Base-by-base conservation (phyloP, 2,113 vertebrate genomes). In the Electrona antarctica region DNA sequence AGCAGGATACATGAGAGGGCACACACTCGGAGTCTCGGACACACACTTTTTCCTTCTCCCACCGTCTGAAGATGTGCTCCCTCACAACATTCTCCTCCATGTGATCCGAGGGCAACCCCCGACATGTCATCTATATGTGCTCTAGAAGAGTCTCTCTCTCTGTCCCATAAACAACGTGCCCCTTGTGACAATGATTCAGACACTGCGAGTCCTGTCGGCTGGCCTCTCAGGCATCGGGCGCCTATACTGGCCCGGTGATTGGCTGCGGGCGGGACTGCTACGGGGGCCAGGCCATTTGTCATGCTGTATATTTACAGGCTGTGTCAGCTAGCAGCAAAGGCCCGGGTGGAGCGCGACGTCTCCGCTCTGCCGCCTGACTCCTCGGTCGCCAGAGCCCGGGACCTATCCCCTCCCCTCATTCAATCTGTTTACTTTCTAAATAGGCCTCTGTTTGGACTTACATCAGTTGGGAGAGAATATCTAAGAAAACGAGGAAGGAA, bases 401-500 rank as follows among this genome's bases (percentile, higher is more conserved):
- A 87, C 91, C 88, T 85, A 21, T 21, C 33, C 33, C 33, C 33
- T 41, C 91, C 90, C 87, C 90, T 88, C 91, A 90, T 92, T 92
- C 92, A 90, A 21, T 87, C 82, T 94, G 91, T 94, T 94, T 93
- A 93, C 91, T 91, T 93, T 92, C 92, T 93, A 92, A 94, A 92
- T 92, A 92, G 90, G 87, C 90, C 83, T 90, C 82, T 92, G 91
- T 93, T 94, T 93, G 92, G 91, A 92, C 91, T 93, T 90, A 92
- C 92, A 93, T 94, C 93, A 93, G 91, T 91, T 82, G 89, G 78
- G 88, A 92, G 79, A 92, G 91, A 93, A 92, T 93, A 92, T 94
- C 91, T 90, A 93, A 93, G 91, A 94, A 94, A 93, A 92, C 84
- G 86, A 93, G 94, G 94, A 94, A 94, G 94, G 94, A 94, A 94